Conservation (phyloP, 2,888 invertebrate species). For the Drosophila fulvimacula region DNA sequence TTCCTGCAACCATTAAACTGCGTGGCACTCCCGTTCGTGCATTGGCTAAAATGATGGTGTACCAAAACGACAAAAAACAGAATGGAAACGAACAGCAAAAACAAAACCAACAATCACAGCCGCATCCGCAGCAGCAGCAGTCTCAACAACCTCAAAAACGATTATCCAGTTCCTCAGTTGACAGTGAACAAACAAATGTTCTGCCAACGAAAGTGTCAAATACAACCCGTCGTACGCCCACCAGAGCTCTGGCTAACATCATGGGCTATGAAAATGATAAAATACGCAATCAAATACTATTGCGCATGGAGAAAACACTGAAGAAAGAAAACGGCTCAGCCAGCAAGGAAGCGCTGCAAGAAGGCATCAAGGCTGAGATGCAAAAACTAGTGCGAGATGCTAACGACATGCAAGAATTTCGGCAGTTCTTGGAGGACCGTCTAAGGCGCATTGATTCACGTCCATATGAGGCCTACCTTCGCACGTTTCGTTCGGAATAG, state of each 20-base stretch:
- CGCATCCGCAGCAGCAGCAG: not conserved
- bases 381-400: conserved; percentile 64
- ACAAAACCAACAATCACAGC: not conserved
- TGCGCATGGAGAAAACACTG: conserved; percentile 39
- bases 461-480: conserved; percentile 65
- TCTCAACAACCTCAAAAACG: not conserved
- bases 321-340: not conserved
- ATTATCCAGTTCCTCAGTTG: not conserved
- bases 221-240: conserved; percentile 39
- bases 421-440: conserved; percentile 67
- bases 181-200: not conserved
- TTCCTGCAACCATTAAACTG: conserved; percentile 10
- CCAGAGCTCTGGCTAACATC: conserved; percentile 50
- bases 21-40: conserved; percentile 9
- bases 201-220: not conserved
- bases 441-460: conserved; percentile 64
- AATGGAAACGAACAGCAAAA: conserved; percentile 20
- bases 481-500: conserved; percentile 43
- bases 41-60: conserved; percentile 20
- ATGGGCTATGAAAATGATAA: conserved; percentile 52
- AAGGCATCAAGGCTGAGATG: conserved; percentile 56
- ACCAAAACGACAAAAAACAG: conserved; percentile 10
- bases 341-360: conserved; percentile 24
- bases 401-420: conserved; percentile 64
- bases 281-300: conserved; percentile 46